Base-by-base conservation (phyloP, 1,140 invertebrate species). In the Onthophagus taurus region DNA sequence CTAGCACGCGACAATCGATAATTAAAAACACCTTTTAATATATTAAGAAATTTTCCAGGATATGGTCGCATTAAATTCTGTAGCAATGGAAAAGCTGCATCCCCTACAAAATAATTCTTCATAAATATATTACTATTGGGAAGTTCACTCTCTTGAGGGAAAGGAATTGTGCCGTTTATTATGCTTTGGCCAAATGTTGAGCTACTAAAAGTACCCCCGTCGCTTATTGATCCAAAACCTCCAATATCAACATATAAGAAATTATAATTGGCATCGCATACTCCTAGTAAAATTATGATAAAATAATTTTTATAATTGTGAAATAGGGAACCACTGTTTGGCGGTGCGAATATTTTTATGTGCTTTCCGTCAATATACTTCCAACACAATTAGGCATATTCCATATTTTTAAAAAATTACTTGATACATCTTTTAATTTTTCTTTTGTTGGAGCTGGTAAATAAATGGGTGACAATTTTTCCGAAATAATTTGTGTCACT, bases 201-300 rank as follows among this genome's bases (percentile, higher is more conserved):
- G 30, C 6, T 11, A 37, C 35, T 37, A 26, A 13, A 42, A 29
- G 17, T n/a, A 6, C 13, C 19, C 13, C 20, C 20, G 29, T 29
- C 38, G 29, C 21, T 42, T 16, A 42, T 14, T n/a, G 38, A 42
- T 29, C 38, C 24, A 30, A 13, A 30, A 4, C 7, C 20, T 29
- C 38, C 38, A 33, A 42, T 42, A 30, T 42, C 38, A 8, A 42
- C 21, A 30, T 42, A 42, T 6, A 11, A 31, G 18, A 42, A 42
- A 11, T 24, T 42, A 14, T 26, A 37, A 8, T 37, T 8, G 9
- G 35, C 35, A 37, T 37, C 9, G 13, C 35, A 37, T 11, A 37
- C 35, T 6, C 35, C 35, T 11, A 37, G 9, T 37, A 37, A 12
- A 33, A 33, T 33, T 33, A 34, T 7, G 11, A 8, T 26, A 7